A percentile compares a stretch with the other conserved stretches of the same genome.
These are phyloP conservation scores for Megaceryle maxima DNA, from an alignment of 2,113 vertebrate genomes.

Conservation along the genomic window DNA sequence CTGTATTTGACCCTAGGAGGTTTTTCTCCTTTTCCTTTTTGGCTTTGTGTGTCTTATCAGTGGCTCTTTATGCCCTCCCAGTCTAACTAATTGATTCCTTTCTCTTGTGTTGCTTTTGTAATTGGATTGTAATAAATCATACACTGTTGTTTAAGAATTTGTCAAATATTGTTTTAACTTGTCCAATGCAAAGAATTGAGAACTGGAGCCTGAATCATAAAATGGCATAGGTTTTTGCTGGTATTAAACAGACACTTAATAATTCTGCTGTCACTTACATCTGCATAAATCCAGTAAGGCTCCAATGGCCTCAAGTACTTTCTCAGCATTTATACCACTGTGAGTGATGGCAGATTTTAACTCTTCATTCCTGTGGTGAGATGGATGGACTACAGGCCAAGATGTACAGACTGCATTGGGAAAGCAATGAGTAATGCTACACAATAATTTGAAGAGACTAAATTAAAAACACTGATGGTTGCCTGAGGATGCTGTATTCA, in stretches of 20 bases:
- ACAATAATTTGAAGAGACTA: slow-evolving; percentile 5
- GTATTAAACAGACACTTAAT: slow-evolving; percentile 14
- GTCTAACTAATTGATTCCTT: slow-evolving; percentile 36
- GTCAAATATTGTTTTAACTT: slow-evolving; percentile 55
- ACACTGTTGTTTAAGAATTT: slow-evolving; percentile 14
- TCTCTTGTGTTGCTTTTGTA: neutral
- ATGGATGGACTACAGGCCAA: slow-evolving; percentile 19
- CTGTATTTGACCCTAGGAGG: neutral
- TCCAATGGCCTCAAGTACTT: slow-evolving; percentile 24
- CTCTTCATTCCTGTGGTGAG: slow-evolving; percentile 44
- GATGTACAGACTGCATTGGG: slow-evolving; percentile 30
- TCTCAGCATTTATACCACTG: slow-evolving; percentile 34
- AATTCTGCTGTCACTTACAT: slow-evolving; percentile 24
- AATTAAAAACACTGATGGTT: slow-evolving; percentile 30
- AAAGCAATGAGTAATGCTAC: slow-evolving; percentile 51
- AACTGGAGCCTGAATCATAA: neutral
- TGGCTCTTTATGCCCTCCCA: neutral
- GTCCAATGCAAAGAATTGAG: neutral
- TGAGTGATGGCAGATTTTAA: slow-evolving; percentile 46
- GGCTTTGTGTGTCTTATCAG: neutral
- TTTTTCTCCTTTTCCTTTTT: neutral
- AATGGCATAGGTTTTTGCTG: neutral
- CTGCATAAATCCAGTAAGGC: slow-evolving; percentile 20
- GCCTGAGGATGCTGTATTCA: neutral
- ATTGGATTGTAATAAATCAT: slow-evolving; percentile 32